Evolutionary conservation across 2,888 invertebrate genomes (phyloP).

Genomic region (Melitaea athalia): DNA sequence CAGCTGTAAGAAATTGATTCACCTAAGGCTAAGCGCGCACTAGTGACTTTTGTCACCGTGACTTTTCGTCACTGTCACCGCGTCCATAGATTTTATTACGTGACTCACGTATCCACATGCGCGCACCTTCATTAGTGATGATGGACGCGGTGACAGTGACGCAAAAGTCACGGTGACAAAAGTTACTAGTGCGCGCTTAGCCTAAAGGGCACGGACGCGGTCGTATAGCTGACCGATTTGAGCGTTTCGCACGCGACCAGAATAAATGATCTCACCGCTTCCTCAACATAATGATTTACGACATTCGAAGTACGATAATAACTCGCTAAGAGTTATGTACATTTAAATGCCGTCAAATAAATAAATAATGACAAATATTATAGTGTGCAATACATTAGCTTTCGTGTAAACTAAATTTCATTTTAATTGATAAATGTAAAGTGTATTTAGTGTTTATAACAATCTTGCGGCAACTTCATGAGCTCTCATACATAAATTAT

Average conservation of each 20-base stretch:
- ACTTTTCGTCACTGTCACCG: too few species aligned
- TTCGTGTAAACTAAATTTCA: background rate
- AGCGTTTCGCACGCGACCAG: slow-evolving; percentile 38
- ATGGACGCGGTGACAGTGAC: too few species aligned
- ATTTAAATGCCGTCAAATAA: slow-evolving; percentile 27
- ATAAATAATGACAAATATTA: slow-evolving; percentile 15
- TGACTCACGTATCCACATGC: too few species aligned
- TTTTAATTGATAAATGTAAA: background rate
- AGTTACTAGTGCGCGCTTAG: too few species aligned
- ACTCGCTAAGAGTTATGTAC: slow-evolving; percentile 30
- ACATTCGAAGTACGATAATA: slow-evolving; percentile 36
- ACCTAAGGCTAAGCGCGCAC: too few species aligned
- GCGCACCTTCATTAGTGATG: too few species aligned
- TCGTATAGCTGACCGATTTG: slow-evolving; percentile 38
- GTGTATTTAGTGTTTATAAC: too few species aligned
- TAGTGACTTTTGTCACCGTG: too few species aligned
- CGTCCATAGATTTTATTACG: too few species aligned
- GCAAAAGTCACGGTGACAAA: too few species aligned
- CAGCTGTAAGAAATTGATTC: slow-evolving; percentile 74
- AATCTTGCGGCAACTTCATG: too few species aligned
- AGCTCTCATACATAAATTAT: too few species aligned
- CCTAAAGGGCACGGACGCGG: slow-evolving; percentile 32
- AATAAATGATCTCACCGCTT: slow-evolving; percentile 35
- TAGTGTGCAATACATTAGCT: background rate
- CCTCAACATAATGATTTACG: slow-evolving; percentile 35